A percentile compares a stretch with the other conserved stretches of the same genome.
These are phyloP conservation scores for Notarius quadriscutis DNA, from an alignment of 2,113 vertebrate species.

Conservation along the genomic window DNA sequence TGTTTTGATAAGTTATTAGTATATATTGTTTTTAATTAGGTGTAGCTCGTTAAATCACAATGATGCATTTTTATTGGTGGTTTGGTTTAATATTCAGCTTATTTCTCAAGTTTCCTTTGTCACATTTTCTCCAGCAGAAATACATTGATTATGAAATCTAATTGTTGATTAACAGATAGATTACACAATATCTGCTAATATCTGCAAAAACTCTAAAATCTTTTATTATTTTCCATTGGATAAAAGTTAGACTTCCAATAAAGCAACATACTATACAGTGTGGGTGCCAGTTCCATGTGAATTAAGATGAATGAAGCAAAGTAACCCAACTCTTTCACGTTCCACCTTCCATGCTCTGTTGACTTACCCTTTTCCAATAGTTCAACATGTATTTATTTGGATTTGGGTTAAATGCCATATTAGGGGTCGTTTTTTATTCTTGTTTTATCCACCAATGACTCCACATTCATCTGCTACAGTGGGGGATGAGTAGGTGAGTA, in stretches of 20 bases:
- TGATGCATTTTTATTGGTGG: not conserved
- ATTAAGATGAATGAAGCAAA: slow-evolving; percentile 11
- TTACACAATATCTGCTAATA: not conserved
- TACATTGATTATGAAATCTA: not conserved
- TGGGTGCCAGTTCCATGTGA: not conserved
- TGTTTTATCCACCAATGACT: not conserved
- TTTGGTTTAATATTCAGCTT: not conserved
- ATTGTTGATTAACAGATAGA: not conserved
- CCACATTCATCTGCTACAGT: not conserved
- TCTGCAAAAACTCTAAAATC: not conserved
- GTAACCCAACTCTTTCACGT: not conserved
- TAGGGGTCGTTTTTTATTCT: not conserved
- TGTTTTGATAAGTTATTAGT: too few species aligned
- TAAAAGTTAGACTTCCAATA: not conserved
- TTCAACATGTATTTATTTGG: slow-evolving; percentile 22
- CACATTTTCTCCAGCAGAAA: not conserved
- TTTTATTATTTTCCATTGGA: not conserved
- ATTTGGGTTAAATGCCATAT: slow-evolving; percentile 23
- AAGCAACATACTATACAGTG: not conserved
- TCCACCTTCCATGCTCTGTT: not conserved
- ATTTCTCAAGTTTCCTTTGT: not conserved
- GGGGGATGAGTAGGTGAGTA: not conserved
- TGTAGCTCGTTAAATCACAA: not conserved
- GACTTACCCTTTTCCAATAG: not conserved
- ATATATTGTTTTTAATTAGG: not conserved